These are phyloP conservation scores for Lissonota sp. DNA, from an alignment of 2,888 invertebrate species.

Conservation along the genomic window DNA sequence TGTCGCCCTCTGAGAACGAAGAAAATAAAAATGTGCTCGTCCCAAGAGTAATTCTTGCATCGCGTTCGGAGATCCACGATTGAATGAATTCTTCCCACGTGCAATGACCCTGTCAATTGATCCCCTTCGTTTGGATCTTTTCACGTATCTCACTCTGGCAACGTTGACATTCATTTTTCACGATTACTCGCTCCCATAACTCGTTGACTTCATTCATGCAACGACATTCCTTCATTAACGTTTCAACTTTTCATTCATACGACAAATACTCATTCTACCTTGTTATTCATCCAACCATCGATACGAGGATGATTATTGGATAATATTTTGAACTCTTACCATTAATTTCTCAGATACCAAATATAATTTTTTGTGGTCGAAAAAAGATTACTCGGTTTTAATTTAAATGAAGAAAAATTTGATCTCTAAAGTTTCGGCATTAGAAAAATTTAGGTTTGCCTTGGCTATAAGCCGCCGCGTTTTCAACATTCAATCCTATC, in stretches of 20 bases:
- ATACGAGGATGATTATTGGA: neutral
- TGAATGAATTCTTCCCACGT: slow-evolving; percentile 76
- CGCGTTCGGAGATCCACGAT: slow-evolving; percentile 63
- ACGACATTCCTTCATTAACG: slow-evolving; percentile 18
- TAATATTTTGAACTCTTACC: too few relatives aligned
- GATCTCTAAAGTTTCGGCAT: too few relatives aligned
- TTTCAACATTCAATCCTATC: too few relatives aligned
- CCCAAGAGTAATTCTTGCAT: neutral
- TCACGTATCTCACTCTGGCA: slow-evolving; percentile 9
- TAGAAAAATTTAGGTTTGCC: too few relatives aligned
- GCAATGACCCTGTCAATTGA: slow-evolving; percentile 77
- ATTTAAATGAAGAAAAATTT: neutral
- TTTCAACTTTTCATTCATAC: slow-evolving; percentile 43
- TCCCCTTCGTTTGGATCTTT: slow-evolving; percentile 68
- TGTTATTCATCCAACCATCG: neutral
- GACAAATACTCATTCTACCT: slow-evolving; percentile 22
- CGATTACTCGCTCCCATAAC: neutral
- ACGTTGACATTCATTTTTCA: slow-evolving; percentile 13
- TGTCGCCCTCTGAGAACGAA: neutral
- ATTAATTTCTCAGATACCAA: neutral
- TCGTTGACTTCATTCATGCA: slow-evolving; percentile 7
- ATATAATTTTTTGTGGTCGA: neutral
- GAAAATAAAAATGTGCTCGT: slow-evolving; percentile 56
- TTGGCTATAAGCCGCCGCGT: too few relatives aligned
- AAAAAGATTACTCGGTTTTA: neutral